Evolutionary conservation across 64 coral and sea anemone species (phyloP).

Genomic region (Stichodactyla helianthus): DNA sequence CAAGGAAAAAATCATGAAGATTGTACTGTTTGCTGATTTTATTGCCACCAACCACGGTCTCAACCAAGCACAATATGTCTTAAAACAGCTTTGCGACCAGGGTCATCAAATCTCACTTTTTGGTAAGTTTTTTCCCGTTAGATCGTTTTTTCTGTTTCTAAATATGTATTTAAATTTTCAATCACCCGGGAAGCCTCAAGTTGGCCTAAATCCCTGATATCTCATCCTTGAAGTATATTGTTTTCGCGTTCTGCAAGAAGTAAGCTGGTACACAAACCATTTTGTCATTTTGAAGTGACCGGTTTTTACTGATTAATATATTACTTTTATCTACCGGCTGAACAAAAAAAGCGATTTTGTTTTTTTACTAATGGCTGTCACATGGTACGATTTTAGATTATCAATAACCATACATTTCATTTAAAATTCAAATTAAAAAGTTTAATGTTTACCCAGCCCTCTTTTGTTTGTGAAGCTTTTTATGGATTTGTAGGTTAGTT

Average conservation of each 20-base stretch:
- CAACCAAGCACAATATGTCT: conserved; percentile 76
- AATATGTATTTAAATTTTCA: background rate
- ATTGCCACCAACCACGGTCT: conserved; percentile 68
- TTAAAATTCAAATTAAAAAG: conserved; percentile 1
- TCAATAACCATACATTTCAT: background rate
- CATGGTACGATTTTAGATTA: background rate
- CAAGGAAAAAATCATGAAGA: conserved; percentile 28
- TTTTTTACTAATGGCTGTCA: background rate
- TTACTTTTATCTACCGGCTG: background rate
- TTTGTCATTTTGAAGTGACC: background rate
- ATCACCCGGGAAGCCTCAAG: background rate
- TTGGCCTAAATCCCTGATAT: background rate
- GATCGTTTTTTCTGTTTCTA: background rate
- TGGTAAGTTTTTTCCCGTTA: conserved; percentile 43
- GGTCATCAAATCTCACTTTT: conserved; percentile 84
- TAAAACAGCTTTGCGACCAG: conserved; percentile 82
- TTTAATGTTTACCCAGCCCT: background rate
- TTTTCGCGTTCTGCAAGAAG: background rate
- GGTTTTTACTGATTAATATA: background rate
- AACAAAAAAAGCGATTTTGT: background rate
- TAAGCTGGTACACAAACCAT: background rate
- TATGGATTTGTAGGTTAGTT: background rate
- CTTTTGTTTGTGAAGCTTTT: background rate
- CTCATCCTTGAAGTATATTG: background rate
- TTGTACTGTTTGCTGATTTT: conserved; percentile 87